These are phyloP conservation scores for Julus scandinavius DNA, from an alignment of 2,888 invertebrate species.

Conservation along the genomic window DNA sequence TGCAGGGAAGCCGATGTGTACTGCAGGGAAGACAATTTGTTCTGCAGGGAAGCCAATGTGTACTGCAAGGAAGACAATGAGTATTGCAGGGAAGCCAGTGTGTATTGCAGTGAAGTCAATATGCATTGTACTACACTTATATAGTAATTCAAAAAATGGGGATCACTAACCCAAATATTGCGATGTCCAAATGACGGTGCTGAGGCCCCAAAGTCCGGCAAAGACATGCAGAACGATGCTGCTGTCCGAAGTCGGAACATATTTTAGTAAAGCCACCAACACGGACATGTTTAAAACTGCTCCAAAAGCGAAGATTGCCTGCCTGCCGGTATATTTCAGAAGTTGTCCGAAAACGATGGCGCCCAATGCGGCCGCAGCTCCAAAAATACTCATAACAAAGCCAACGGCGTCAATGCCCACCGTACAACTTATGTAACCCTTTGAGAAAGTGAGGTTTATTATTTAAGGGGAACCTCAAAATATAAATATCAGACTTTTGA, in stretches of 20 bases:
- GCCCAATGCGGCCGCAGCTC: conserved; percentile 22
- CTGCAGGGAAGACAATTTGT: too few species aligned
- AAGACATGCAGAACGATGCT: not conserved
- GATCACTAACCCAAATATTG: conserved; percentile 20
- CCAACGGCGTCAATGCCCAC: conserved; percentile 30
- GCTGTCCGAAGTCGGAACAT: not conserved
- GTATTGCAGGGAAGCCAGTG: too few species aligned
- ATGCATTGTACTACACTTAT: too few species aligned
- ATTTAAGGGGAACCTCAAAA: not conserved
- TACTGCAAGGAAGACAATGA: too few species aligned
- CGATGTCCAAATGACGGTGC: conserved; percentile 18
- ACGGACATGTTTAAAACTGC: conserved; percentile 33
- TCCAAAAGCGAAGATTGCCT: conserved; percentile 43
- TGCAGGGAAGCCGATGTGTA: too few species aligned
- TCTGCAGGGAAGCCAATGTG: too few species aligned
- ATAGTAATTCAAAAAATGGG: too few species aligned
- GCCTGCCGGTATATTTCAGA: conserved; percentile 19
- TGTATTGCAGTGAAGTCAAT: too few species aligned
- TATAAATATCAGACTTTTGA: not conserved
- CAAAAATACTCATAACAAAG: conserved; percentile 45
- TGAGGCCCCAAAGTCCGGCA: conserved; percentile 44
- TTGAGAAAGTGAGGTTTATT: not conserved
- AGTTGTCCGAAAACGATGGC: conserved; percentile 44
- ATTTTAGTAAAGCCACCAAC: not conserved
- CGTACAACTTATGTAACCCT: conserved; percentile 49